Evolutionary conservation across 2,888 invertebrate genomes (phyloP), one percentile per base, ranked within the genome.

Genomic region (Drosophila longiperda): DNA sequence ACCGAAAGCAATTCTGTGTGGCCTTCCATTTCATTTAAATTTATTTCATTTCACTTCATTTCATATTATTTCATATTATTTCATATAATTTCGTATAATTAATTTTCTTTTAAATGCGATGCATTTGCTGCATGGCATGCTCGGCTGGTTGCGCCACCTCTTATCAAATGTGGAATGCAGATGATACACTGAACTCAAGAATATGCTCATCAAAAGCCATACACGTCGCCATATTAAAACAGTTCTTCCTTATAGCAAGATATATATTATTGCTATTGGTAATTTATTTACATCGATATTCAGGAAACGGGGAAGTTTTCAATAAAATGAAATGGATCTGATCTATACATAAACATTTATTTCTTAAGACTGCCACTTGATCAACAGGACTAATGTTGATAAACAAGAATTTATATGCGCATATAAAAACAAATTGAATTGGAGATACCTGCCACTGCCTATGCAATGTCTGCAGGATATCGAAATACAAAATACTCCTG

Each of bases 61-160:
- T 40, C 61, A 54, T 33, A 70, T 55, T 34, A 33, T 63, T 60
- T 57, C 29, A 36, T 45, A 45, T 45, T 23, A 45, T 9, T 61
- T 55, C 29, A 29, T 57, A 11, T 33, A 6, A 26, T 42, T 59
- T 58, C 38, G 40, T 60, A 58, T 59, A 9, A 33, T 54, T 60
- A 53, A 36, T 62, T 38, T 65, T 49, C 48, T 45, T 26, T 40
- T 29, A 29, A 29, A 23, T 11, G 26, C 50, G 32, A 60, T 57
- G 57, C 29, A 57, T 52, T 68, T 75, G 42, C 34, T 75, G 69
- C 52, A 45, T 42, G 11, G 40, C 71, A 57, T 75, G 57, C 75
- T 40, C 33, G 26, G 38, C 29, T 29, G n/a, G n/a, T 34, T 34
- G 15, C 17, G 15, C 23, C 20, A 42, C 38, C 50, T 34, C 42